A percentile compares a stretch with the other conserved stretches of the same genome.
These are phyloP conservation scores for Parapsyche elsis DNA, from an alignment of 1,140 invertebrate genomes.

Conservation along the genomic window DNA sequence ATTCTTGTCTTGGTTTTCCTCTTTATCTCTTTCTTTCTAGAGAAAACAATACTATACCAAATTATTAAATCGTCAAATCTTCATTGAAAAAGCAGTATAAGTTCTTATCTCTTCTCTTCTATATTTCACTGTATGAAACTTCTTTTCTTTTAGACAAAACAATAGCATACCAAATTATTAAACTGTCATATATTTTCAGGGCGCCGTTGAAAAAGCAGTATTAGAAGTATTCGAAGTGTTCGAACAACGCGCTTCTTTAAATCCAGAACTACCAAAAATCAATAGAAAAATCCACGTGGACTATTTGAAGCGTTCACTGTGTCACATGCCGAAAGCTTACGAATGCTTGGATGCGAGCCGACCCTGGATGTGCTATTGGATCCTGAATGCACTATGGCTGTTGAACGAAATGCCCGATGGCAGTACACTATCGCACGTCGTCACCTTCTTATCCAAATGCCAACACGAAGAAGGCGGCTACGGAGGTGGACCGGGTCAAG, in stretches of 20 bases:
- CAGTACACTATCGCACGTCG: conserved; percentile 74
- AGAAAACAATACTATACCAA: no score
- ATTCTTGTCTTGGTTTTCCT: no score
- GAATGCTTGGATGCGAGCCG: conserved; percentile 92
- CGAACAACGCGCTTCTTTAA: conserved; percentile 67
- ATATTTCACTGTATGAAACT: neutral
- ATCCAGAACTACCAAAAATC: conserved; percentile 71
- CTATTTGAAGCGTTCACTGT: conserved; percentile 78
- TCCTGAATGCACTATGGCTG: conserved; percentile 88
- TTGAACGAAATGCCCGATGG: conserved; percentile 78
- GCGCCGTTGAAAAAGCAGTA: conserved; percentile 74
- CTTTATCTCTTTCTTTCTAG: no score
- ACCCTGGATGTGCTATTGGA: conserved; percentile 97
- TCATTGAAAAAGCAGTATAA: no score
- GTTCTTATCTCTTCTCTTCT: no score
- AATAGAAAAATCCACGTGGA: conserved; percentile 73
- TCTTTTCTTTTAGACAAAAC: no score
- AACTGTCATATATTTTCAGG: conserved; percentile 65
- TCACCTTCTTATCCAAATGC: conserved; percentile 79
- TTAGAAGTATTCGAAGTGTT: conserved; percentile 74
- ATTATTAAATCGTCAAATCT: no score
- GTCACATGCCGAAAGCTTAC: conserved; percentile 75
- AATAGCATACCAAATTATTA: neutral
- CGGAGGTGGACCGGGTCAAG: conserved; percentile 92
- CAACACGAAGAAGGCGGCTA: conserved; percentile 88